Percentiles rank a stretch among this genome's conserved stretches.
Evolutionary conservation across 2,113 vertebrate species (phyloP).

Genomic region (Seriola rivoliana): DNA sequence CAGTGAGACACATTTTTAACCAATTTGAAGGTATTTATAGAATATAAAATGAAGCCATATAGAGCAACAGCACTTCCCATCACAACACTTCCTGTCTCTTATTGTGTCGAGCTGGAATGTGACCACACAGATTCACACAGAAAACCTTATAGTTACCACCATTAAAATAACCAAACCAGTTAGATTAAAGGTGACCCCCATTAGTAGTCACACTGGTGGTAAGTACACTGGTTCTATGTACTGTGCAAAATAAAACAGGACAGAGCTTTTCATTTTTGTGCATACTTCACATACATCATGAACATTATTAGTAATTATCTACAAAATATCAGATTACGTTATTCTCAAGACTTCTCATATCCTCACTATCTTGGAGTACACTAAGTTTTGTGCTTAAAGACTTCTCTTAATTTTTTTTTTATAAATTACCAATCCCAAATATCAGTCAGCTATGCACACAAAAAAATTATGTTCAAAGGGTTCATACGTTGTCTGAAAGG

Average conservation of each 20-base stretch:
- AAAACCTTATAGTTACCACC: neutral
- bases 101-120: neutral
- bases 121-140: neutral
- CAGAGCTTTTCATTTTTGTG: neutral
- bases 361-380: neutral
- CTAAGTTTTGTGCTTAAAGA: neutral
- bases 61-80: neutral
- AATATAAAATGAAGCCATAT: neutral
- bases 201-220: neutral
- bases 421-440: neutral
- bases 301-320: neutral
- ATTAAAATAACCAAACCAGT: neutral
- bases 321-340: neutral
- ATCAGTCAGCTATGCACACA: too few species aligned
- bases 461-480: too few species aligned
- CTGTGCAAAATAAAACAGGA: neutral
- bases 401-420: neutral
- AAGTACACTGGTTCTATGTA: neutral
- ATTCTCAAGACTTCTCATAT: neutral
- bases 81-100: neutral
- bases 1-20: neutral
- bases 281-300: neutral
- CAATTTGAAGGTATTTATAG: neutral
- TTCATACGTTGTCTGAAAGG: neutral
- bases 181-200: too few species aligned